Evolutionary conservation across 2,888 invertebrate genomes (phyloP).

Genomic region (Serrognathus titanus): DNA sequence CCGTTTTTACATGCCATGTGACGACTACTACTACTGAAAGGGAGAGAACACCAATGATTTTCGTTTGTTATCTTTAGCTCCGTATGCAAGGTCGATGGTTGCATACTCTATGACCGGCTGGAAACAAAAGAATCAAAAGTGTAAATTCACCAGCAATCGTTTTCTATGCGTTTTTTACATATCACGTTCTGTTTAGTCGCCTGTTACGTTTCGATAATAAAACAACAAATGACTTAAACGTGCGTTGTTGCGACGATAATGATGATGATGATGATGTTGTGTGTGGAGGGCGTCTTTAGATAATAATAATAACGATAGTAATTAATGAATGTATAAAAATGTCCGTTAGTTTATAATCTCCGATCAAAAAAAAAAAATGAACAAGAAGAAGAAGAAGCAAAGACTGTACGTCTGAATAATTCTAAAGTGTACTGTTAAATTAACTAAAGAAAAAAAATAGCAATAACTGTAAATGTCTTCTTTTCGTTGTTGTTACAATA

Average conservation of each 20-base stretch:
- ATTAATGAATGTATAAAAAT: constrained; percentile 20
- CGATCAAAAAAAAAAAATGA: not conserved
- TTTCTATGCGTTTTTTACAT: not conserved
- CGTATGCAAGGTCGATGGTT: not conserved
- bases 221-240: not conserved
- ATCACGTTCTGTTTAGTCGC: not conserved
- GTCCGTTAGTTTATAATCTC: constrained; percentile 13
- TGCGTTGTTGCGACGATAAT: too few species aligned
- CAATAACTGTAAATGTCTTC: constrained; percentile 43
- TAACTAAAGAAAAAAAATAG: constrained; percentile 30
- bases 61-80: not conserved
- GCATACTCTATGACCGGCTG: not conserved
- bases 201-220: not conserved
- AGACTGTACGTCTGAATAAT: constrained; percentile 15
- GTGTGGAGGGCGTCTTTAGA: not conserved
- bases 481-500: constrained; percentile 3
- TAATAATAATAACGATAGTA: not conserved
- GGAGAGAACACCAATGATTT: not conserved
- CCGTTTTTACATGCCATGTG: too few species aligned
- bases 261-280: too few species aligned
- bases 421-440: constrained; percentile 10
- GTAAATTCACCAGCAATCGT: not conserved
- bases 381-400: constrained; percentile 7
- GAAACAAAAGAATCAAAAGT: not conserved
- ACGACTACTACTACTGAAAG: not conserved